These are phyloP conservation scores for Brachypteracias leptosomus DNA, from an alignment of 2,113 vertebrate species.

Conservation along the genomic window DNA sequence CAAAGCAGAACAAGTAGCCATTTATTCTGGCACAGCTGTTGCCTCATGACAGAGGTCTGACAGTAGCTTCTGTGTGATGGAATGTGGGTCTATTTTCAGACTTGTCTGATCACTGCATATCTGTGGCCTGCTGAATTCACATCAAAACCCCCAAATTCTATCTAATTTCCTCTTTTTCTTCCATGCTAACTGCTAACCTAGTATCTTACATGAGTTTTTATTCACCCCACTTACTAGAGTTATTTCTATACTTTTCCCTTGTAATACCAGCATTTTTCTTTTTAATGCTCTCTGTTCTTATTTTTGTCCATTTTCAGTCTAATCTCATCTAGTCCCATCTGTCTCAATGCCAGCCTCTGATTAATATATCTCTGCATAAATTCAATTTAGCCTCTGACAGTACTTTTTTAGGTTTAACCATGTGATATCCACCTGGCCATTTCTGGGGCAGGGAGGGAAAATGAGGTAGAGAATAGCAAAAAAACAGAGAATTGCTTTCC, in stretches of 20 bases:
- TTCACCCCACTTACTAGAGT: neutral
- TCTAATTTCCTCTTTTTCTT: neutral
- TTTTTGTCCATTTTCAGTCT: neutral
- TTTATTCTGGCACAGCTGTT: neutral
- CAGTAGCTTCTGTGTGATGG: neutral
- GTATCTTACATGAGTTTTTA: neutral
- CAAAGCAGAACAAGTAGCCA: neutral
- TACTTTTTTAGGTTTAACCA: neutral
- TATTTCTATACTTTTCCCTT: neutral
- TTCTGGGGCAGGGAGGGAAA: neutral
- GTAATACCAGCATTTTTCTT: neutral
- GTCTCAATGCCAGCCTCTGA: neutral
- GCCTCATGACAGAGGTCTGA: neutral
- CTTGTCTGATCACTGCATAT: neutral
- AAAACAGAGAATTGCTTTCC: neutral
- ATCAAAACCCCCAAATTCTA: neutral
- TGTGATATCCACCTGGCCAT: neutral
- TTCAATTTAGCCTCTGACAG: neutral
- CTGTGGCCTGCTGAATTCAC: neutral
- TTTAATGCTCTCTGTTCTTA: neutral
- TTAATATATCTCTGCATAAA: neutral
- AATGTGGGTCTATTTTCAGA: neutral
- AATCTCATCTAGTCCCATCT: neutral
- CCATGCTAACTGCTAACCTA: neutral
- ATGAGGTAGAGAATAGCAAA: neutral